Conservation (phyloP, 2,797 vertebrate species). For the Argyrosomus regius region DNA sequence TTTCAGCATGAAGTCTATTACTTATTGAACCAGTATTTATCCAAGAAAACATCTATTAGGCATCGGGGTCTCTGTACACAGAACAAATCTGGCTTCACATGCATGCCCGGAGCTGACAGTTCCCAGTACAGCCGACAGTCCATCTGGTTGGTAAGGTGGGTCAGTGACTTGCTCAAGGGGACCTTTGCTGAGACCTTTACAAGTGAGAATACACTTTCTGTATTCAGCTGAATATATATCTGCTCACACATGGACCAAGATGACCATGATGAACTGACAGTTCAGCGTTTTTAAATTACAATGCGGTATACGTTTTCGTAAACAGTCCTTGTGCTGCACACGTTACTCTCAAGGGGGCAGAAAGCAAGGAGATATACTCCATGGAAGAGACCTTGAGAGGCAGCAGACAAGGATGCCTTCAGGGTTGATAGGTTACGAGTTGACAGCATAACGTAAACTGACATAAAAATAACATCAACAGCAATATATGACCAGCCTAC, state of each 20-base stretch:
- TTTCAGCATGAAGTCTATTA: slow-evolving; percentile 38
- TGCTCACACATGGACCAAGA: neutral
- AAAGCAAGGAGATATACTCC: neutral
- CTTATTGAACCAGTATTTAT: slow-evolving; percentile 54
- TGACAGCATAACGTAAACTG: neutral
- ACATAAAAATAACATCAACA: neutral
- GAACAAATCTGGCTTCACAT: neutral
- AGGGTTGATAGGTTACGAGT: neutral
- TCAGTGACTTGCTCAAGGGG: slow-evolving; percentile 14
- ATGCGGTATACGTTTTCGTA: too few relatives aligned
- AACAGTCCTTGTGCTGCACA: neutral
- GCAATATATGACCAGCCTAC: too few relatives aligned
- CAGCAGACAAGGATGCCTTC: neutral
- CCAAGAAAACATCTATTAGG: slow-evolving; percentile 8
- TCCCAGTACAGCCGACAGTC: neutral
- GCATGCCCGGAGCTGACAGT: slow-evolving; percentile 7
- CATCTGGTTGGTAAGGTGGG: neutral
- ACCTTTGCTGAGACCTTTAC: neutral
- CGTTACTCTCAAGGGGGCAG: too few relatives aligned
- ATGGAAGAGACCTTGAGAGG: neutral
- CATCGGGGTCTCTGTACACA: neutral
- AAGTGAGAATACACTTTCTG: neutral
- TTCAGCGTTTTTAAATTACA: neutral
- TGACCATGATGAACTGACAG: too few relatives aligned
- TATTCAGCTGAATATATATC: neutral